Conservation (phyloP, 2,797 vertebrate species). For the Phaenicophaeus curvirostris region DNA sequence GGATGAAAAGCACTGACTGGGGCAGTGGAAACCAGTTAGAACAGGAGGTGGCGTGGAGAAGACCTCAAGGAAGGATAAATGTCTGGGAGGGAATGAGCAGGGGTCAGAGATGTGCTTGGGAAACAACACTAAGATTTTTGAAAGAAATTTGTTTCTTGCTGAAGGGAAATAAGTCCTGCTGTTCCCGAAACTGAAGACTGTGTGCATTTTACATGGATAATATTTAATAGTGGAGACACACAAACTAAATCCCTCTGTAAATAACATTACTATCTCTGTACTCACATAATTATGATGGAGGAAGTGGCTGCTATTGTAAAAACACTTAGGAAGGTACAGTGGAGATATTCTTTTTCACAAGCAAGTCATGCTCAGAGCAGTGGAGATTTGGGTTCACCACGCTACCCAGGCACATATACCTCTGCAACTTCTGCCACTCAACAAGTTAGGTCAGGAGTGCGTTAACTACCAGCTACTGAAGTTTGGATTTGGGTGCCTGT, state of each 20-base stretch:
- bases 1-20: neutral
- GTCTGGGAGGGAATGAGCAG: neutral
- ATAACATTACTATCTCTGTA: neutral
- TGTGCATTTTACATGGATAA: neutral
- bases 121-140: neutral
- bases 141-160: neutral
- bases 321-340: neutral
- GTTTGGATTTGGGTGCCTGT: neutral
- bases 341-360: neutral
- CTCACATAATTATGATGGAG: neutral
- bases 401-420: accelerated
- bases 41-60: neutral
- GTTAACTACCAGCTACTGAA: neutral
- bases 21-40: neutral
- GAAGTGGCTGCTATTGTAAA: neutral
- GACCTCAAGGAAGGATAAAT: neutral
- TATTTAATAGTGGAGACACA: neutral
- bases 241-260: neutral
- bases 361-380: neutral
- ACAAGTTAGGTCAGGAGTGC: neutral
- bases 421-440: neutral
- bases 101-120: neutral
- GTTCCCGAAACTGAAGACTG: neutral
- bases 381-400: neutral
- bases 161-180: neutral